Percentiles rank a stretch among this genome's conserved stretches.
phyloP scores from a whole-genome alignment of 2,113 vertebrate genomes.

The Acanthisitta chloris region DNA sequence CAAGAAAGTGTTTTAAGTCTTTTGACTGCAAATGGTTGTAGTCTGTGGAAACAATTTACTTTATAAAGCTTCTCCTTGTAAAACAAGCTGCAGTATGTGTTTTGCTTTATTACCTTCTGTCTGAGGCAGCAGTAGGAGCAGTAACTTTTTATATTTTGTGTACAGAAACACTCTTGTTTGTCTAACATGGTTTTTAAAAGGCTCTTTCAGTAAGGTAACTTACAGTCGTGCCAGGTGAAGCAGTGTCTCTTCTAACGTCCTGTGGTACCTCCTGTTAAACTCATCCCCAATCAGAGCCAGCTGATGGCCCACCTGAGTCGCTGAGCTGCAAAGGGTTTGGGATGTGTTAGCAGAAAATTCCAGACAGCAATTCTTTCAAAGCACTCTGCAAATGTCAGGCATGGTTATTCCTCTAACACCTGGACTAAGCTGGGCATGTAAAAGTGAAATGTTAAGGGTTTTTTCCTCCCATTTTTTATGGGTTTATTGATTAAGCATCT shows the following conservation, averaged over 20 bases:
- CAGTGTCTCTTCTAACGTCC: constrained; percentile 32
- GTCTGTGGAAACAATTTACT: not conserved
- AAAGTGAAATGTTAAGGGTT: not conserved
- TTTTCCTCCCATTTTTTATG: not conserved
- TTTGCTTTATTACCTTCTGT: not conserved
- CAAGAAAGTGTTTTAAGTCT: not conserved
- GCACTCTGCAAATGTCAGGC: not conserved
- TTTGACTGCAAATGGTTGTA: not conserved
- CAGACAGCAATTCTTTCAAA: not conserved
- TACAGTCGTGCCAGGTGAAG: constrained; percentile 43
- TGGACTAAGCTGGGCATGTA: not conserved
- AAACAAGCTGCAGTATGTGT: not conserved
- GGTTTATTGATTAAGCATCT: not conserved
- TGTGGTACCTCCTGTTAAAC: constrained; percentile 63
- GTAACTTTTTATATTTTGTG: not conserved
- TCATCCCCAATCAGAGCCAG: constrained; percentile 87
- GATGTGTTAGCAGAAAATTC: not conserved
- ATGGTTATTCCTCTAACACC: not conserved
- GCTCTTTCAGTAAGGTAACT: not conserved
- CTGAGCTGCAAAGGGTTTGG: constrained; percentile 35
- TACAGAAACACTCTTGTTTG: not conserved
- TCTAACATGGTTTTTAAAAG: not conserved
- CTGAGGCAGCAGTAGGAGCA: not conserved
- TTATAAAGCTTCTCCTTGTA: not conserved
- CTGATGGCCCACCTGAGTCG: constrained; percentile 74